phyloP scores from a whole-genome alignment of 2,888 invertebrate species.

The Atethmia centrago region DNA sequence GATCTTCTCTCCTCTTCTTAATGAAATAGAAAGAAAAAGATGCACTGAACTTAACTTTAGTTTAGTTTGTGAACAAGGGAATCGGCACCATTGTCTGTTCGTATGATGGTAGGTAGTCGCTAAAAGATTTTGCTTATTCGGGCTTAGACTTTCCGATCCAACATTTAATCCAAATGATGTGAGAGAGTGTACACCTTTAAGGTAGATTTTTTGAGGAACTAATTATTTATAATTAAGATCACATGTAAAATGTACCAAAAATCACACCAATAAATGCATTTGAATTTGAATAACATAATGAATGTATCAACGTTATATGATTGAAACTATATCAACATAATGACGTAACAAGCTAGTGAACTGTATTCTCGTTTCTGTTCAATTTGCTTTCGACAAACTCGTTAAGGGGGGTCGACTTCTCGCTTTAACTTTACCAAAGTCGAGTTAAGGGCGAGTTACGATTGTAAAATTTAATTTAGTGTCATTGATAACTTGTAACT shows the following conservation, averaged over 20 bases:
- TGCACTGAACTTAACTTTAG: too few species aligned
- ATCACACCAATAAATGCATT: too few species aligned
- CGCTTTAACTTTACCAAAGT: constrained; percentile 46
- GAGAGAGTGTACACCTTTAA: too few species aligned
- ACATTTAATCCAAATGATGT: too few species aligned
- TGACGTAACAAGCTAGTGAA: constrained; percentile 34
- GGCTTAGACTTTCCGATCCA: neutral
- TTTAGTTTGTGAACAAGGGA: too few species aligned
- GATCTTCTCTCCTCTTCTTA: too few species aligned
- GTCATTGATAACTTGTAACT: constrained; percentile 17
- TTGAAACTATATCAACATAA: constrained; percentile 3
- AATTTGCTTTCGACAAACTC: constrained; percentile 45
- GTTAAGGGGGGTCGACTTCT: constrained; percentile 37
- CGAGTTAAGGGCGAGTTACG: constrained; percentile 28
- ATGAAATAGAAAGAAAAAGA: too few species aligned
- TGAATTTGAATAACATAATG: too few species aligned
- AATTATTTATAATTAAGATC: too few species aligned
- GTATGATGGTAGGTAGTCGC: neutral
- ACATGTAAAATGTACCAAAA: too few species aligned
- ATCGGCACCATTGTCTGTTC: too few species aligned
- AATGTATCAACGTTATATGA: constrained; percentile 9
- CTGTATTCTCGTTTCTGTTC: constrained; percentile 28
- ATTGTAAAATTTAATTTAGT: constrained; percentile 43
- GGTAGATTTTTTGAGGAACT: too few species aligned
- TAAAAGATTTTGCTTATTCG: neutral